These are phyloP conservation scores for Psilopogon haemacephalus DNA, from an alignment of 2,113 vertebrate genomes.

Conservation along the genomic window DNA sequence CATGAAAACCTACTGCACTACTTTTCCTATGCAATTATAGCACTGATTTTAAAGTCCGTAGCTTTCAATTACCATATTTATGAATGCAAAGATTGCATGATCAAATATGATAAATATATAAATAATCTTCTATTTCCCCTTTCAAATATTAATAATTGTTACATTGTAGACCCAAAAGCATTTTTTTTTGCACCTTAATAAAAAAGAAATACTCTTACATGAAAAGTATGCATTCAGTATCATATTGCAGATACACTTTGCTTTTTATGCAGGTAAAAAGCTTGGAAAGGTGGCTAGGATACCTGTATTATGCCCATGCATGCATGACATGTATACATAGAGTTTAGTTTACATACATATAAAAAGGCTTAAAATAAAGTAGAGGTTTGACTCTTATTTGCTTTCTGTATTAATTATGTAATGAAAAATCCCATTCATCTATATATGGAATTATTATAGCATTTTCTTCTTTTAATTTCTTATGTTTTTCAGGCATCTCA, in stretches of 20 bases:
- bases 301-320: not conserved
- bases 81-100: conserved; percentile 22
- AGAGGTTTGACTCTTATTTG: not conserved
- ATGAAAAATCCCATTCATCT: not conserved
- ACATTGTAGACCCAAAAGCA: not conserved
- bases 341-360: not conserved
- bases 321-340: not conserved
- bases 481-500: not conserved
- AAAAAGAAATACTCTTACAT: not conserved
- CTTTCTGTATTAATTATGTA: not conserved
- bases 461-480: not conserved
- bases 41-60: conserved; percentile 3
- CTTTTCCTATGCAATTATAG: not conserved
- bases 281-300: not conserved
- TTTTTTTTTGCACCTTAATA: not conserved
- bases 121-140: not conserved
- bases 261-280: conserved; percentile 30
- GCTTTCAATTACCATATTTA: conserved; percentile 42
- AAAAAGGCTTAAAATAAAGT: not conserved
- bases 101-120: conserved; percentile 8
- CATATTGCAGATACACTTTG: not conserved
- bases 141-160: conserved; percentile 16
- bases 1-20: not conserved
- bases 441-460: not conserved
- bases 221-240: conserved; percentile 7